Evolutionary conservation across 2,888 invertebrate species (phyloP).

Genomic region (Lasioglossum lativentre): DNA sequence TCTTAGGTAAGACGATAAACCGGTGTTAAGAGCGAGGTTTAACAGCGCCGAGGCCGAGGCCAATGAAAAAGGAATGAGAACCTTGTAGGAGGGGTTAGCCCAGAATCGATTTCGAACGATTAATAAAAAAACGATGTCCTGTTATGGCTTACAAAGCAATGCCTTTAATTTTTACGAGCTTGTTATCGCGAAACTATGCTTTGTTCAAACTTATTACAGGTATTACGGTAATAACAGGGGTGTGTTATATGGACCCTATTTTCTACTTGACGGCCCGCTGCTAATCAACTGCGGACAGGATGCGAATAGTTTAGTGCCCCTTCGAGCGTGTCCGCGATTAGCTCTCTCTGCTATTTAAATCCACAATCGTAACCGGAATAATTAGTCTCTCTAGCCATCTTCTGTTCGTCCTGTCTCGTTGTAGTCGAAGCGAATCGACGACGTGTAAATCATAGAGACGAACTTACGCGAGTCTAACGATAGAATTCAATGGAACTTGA

Average conservation of each 20-base stretch:
- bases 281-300: conserved; percentile 31
- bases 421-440: background rate
- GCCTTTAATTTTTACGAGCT: background rate
- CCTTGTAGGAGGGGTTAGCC: background rate
- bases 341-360: conserved; percentile 21
- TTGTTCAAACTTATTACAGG: conserved; percentile 3
- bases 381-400: background rate
- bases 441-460: background rate
- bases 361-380: background rate
- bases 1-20: conserved; percentile 24
- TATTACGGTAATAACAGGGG: background rate
- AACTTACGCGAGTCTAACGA: background rate
- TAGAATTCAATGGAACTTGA: background rate
- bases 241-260: conserved; percentile 29
- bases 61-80: background rate
- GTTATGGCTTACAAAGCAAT: background rate
- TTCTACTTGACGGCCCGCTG: conserved; percentile 36
- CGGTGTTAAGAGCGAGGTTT: conserved; percentile 8
- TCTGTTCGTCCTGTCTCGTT: background rate
- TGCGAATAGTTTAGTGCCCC: background rate
- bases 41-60: background rate
- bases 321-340: conserved; percentile 26
- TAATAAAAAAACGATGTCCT: background rate
- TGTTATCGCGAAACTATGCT: background rate
- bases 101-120: background rate